A percentile compares a stretch with the other conserved stretches of the same genome.
Conservation (phyloP, 1,140 invertebrate species). For the Drosophila dunni region DNA sequence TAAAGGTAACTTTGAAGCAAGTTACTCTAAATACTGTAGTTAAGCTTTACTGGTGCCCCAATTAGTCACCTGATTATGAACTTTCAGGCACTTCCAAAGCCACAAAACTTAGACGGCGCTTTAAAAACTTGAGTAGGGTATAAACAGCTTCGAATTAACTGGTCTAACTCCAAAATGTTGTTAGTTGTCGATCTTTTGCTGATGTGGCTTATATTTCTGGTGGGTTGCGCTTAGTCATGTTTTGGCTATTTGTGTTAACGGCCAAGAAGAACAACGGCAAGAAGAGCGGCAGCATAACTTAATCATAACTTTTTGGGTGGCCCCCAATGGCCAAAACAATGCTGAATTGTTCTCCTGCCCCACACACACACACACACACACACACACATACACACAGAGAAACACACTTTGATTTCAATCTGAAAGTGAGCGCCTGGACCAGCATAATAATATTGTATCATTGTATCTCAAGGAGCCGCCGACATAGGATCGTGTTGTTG, state of each 20-base stretch:
- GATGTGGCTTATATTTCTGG: conserved; percentile 16
- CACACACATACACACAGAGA: conserved; percentile 29
- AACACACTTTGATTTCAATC: conserved; percentile 76
- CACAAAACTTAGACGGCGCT: too few species aligned
- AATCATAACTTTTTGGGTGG: conserved; percentile 84
- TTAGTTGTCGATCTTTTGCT: conserved; percentile 15
- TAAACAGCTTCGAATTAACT: background rate
- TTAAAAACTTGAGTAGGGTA: background rate
- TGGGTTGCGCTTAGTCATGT: conserved; percentile 67
- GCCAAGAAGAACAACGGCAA: conserved; percentile 27
- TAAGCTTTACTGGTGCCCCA: too few species aligned
- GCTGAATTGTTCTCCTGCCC: conserved; percentile 71
- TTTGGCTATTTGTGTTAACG: conserved; percentile 70
- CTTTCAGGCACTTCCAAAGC: too few species aligned
- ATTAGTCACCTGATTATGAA: too few species aligned
- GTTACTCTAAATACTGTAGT: too few species aligned
- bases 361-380: conserved; percentile 30
- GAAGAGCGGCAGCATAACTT: conserved; percentile 67
- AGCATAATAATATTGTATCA: conserved; percentile 83
- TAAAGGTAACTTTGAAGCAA: background rate
- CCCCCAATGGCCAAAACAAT: conserved; percentile 77
- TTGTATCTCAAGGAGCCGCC: conserved; percentile 79
- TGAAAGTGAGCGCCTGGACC: conserved; percentile 61
- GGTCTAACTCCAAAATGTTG: conserved; percentile 4
- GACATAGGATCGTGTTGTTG: conserved; percentile 40